A percentile compares a stretch with the other conserved stretches of the same genome.
Evolutionary conservation across 2,113 vertebrate species (phyloP).

Genomic region (Coturnix japonica): DNA sequence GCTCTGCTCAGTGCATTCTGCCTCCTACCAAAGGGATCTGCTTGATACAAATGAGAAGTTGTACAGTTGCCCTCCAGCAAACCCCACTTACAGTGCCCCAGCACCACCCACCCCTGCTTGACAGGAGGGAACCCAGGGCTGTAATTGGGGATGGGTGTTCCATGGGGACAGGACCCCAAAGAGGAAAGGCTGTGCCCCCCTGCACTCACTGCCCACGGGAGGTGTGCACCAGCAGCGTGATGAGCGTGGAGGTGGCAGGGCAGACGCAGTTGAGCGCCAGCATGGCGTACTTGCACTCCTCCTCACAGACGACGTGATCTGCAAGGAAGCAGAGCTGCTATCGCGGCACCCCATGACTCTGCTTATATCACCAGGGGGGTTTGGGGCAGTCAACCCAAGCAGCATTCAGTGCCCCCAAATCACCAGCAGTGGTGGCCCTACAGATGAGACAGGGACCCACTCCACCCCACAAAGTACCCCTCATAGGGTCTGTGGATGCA

Average conservation of each 20-base stretch:
- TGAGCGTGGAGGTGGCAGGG: conserved; percentile 86
- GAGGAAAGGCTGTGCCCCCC: neutral
- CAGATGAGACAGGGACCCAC: neutral
- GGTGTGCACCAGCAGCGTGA: conserved; percentile 87
- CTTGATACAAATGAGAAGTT: neutral
- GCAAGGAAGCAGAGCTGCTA: neutral
- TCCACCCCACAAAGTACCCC: neutral
- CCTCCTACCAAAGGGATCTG: accelerated
- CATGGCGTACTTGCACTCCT: conserved; percentile 88
- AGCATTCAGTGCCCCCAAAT: neutral
- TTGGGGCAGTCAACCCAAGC: neutral
- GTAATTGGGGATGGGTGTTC: no score
- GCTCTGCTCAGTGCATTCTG: neutral
- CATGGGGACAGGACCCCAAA: neutral
- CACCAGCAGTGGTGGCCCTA: neutral
- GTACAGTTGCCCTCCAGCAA: neutral
- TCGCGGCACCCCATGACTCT: accelerated
- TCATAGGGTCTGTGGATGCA: neutral
- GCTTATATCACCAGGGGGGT: accelerated
- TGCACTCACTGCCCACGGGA: conserved; percentile 87
- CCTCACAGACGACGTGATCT: conserved; percentile 89
- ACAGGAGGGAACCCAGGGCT: neutral
- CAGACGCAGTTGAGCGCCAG: conserved; percentile 87
- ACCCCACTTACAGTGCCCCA: neutral
- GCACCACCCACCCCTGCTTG: no score